Evolutionary conservation across 37 sponge, comb jelly and placozoan genomes (phyloP), one percentile per base, ranked within the genome.

Genomic region (Dysidea cf. avara): DNA sequence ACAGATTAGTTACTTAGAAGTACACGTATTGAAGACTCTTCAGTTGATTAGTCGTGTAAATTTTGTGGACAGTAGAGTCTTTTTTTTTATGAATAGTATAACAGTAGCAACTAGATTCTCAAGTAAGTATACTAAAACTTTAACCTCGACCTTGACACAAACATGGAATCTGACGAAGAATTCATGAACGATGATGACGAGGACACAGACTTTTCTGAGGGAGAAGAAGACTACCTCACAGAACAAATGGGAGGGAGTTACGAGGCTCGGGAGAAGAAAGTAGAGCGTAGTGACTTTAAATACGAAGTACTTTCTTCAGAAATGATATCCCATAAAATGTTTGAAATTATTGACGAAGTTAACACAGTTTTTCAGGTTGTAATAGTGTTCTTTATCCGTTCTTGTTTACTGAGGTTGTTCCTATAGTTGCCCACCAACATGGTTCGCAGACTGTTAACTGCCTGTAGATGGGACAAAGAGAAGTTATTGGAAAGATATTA

Each of bases 381-480:
- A n/a, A n/a, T n/a, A 68, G 53, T 24, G 22, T 9, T 1, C 30
- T 3, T 26, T 46, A 12, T 65, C 39, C 51, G 9, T 47, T 29
- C 35, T 34, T 76, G 34, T 25, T 18, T 69, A 64, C 36, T 80
- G 31, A 51, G 18, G 65, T 35, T 18, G 11, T 16, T 43, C 33
- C 61, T 66, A 18, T 51, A 91, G 87, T 60, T 95, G 47, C 92
- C 96, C 6, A 63, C 92, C 12, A 83, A 77, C 24, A 66, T 76
- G 52, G 89, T 90, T 20, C 68, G 96, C 9, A 79, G 80, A 3
- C 75, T 95, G 3, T 62, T 95, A 16, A 84, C 83, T 0, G 71
- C 86, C 40, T 88, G 90, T 75, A 88, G 85, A 30, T 95, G 96
- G 96, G 96, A 95, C 73, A 95, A 95, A 56, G 96, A 92, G 76